Evolutionary conservation across 2,113 vertebrate genomes (phyloP).

Genomic region (Oreochromis tanganicae): DNA sequence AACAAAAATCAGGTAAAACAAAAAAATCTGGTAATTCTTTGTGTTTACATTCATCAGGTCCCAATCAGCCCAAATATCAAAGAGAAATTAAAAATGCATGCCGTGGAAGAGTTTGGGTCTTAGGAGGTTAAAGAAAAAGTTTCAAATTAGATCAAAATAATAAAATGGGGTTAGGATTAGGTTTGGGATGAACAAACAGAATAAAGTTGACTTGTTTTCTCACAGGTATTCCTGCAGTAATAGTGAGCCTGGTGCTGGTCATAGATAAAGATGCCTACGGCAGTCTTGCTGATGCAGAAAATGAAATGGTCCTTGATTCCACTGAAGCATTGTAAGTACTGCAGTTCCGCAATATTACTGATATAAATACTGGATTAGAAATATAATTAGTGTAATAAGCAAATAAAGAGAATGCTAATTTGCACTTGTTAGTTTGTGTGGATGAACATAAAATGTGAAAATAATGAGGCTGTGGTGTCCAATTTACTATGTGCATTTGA

Average conservation of each 20-base stretch:
- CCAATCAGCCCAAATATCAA: too few relatives aligned
- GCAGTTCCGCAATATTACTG: background rate
- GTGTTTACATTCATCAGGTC: too few relatives aligned
- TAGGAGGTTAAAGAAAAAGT: too few relatives aligned
- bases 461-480: too few relatives aligned
- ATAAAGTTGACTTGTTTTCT: background rate
- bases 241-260: conserved; percentile 72
- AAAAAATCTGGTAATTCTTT: background rate
- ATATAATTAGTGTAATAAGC: background rate
- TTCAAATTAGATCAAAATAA: background rate
- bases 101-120: too few relatives aligned
- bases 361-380: background rate
- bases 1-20: accelerated
- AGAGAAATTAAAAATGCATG: too few relatives aligned
- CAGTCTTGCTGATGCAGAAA: background rate
- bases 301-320: background rate
- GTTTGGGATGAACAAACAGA: background rate
- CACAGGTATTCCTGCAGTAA: conserved; percentile 80
- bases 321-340: conserved; percentile 76
- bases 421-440: background rate
- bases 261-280: conserved; percentile 79
- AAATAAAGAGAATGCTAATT: background rate
- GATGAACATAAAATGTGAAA: background rate
- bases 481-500: background rate
- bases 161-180: too few relatives aligned